These are phyloP conservation scores for Ophioninae sp. DNA, from an alignment of 2,888 invertebrate genomes.

Conservation along the genomic window DNA sequence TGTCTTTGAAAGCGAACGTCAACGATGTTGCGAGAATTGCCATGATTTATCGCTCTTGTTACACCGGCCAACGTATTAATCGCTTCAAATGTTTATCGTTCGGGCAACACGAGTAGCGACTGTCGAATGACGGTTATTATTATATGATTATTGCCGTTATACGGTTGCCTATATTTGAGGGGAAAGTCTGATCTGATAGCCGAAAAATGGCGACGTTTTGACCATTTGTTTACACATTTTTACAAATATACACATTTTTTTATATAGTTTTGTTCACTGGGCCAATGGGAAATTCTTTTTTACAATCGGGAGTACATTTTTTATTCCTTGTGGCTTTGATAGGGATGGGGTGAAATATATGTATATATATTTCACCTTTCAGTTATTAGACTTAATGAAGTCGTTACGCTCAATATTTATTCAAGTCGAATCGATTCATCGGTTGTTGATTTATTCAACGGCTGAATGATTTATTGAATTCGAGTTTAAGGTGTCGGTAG, in stretches of 20 bases:
- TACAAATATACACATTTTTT: neutral
- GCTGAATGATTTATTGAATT: neutral
- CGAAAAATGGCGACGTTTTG: neutral
- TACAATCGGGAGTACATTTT: neutral
- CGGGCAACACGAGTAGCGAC: neutral
- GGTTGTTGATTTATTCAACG: neutral
- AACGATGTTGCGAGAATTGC: too few relatives aligned
- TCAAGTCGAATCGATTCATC: neutral
- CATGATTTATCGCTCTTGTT: slow-evolving; percentile 2
- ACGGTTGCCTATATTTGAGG: too few relatives aligned
- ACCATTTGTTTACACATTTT: neutral
- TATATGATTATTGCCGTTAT: neutral
- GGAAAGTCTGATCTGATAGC: neutral
- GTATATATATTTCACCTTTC: neutral
- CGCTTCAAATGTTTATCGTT: slow-evolving; percentile 17
- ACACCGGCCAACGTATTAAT: neutral
- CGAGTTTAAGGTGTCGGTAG: neutral
- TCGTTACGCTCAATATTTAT: neutral
- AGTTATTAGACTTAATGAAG: neutral
- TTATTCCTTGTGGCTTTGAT: neutral
- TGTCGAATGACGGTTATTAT: slow-evolving; percentile 2
- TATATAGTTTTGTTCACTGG: neutral
- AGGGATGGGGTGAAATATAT: neutral
- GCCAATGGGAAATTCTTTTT: neutral
- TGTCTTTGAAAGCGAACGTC: too few relatives aligned